Evolutionary conservation across 2,888 invertebrate genomes (phyloP).

Genomic region (Druceiella hillmani): DNA sequence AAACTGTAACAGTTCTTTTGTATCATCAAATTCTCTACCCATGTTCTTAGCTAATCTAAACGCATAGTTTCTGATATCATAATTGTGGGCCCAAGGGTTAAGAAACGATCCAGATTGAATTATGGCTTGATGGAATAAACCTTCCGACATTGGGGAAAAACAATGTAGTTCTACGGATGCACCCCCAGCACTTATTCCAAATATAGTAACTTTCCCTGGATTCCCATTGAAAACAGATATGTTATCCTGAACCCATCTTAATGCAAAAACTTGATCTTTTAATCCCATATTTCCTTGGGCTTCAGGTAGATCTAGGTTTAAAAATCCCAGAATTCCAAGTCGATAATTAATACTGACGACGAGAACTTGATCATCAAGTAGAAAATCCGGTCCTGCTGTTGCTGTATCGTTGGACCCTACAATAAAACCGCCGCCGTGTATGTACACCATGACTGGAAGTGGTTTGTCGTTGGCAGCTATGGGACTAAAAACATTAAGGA

Average conservation of each 20-base stretch:
- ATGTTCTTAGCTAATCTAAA: slow-evolving; percentile 32
- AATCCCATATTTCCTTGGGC: slow-evolving; percentile 48
- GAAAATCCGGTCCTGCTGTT: slow-evolving; percentile 39
- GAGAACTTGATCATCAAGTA: slow-evolving; percentile 40
- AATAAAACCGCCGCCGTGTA: slow-evolving; percentile 46
- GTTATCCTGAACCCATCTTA: slow-evolving; percentile 49
- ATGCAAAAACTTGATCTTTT: slow-evolving; percentile 47
- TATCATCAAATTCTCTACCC: slow-evolving; percentile 28
- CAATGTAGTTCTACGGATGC: slow-evolving; percentile 43
- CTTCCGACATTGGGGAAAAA: slow-evolving; percentile 40
- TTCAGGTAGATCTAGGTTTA: slow-evolving; percentile 37
- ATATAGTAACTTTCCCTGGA: slow-evolving; percentile 44
- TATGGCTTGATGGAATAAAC: slow-evolving; percentile 50
- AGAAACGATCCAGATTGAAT: slow-evolving; percentile 51
- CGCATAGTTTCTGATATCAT: slow-evolving; percentile 32
- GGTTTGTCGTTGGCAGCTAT: background rate
- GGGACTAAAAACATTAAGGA: slow-evolving; percentile 8
- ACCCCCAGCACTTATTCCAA: slow-evolving; percentile 51
- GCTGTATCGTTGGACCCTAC: slow-evolving; percentile 40
- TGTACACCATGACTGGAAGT: slow-evolving; percentile 43
- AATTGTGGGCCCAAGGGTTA: slow-evolving; percentile 44
- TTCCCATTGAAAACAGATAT: slow-evolving; percentile 46
- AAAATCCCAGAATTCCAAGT: slow-evolving; percentile 42
- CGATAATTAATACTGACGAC: slow-evolving; percentile 45
- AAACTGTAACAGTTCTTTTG: slow-evolving; percentile 32